A percentile compares a stretch with the other conserved stretches of the same genome.
These are phyloP conservation scores for Felis chaus DNA, from an alignment of 2,113 vertebrate species.

Conservation along the genomic window DNA sequence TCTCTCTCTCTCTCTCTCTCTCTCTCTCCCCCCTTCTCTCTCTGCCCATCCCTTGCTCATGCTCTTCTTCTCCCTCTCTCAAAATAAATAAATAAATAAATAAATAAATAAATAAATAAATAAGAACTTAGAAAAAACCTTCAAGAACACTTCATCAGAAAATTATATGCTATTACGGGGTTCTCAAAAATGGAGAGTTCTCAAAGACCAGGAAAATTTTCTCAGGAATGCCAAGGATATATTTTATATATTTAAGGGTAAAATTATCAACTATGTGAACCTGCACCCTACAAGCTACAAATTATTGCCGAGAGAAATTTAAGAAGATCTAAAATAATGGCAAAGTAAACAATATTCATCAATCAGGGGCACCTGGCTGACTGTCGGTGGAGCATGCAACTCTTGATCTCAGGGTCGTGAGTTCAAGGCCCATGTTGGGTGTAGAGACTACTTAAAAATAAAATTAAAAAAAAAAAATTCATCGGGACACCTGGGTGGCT, in stretches of 20 bases:
- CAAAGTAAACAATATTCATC: not conserved
- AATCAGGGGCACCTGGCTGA: not conserved
- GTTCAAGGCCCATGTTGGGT: no score
- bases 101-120: no score
- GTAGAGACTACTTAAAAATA: no score
- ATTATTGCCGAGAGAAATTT: not conserved
- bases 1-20: no score
- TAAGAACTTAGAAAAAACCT: not conserved
- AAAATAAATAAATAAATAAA: no score
- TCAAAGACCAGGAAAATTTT: slow-evolving; percentile 3
- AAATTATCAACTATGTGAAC: not conserved
- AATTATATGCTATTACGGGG: not conserved
- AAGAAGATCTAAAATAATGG: not conserved
- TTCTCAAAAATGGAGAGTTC: not conserved
- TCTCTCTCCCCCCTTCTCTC: no score
- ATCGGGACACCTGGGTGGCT: not conserved
- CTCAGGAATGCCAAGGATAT: not conserved
- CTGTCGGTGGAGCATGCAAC: not conserved
- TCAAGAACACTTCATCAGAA: not conserved
- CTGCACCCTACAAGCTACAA: not conserved
- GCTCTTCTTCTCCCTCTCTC: no score
- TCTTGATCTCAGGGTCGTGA: not conserved
- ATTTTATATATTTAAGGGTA: not conserved
- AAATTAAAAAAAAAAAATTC: not conserved
- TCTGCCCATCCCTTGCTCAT: no score